Percentiles rank a stretch among this genome's conserved stretches.
Evolutionary conservation across 2,797 vertebrate genomes (phyloP).

Genomic region (Megaceryle alcyon): DNA sequence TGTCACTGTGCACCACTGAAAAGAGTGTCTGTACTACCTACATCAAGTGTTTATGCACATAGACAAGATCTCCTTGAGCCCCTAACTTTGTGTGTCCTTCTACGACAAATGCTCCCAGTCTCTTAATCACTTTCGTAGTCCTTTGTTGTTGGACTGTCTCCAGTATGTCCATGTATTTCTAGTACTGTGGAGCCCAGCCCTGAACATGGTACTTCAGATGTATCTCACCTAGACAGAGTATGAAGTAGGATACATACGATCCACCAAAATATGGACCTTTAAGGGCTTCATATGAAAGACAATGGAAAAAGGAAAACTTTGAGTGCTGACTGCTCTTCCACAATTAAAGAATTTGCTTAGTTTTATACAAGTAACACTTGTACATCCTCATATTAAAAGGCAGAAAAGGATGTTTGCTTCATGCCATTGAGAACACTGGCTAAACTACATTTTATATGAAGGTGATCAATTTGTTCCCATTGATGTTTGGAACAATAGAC

Average conservation of each 20-base stretch:
- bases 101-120: background rate
- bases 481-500: background rate
- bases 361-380: background rate
- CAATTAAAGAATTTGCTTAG: background rate
- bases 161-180: background rate
- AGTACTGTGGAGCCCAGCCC: background rate
- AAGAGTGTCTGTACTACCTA: background rate
- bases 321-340: background rate
- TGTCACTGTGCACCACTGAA: background rate
- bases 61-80: background rate
- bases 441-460: background rate
- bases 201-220: background rate
- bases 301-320: background rate
- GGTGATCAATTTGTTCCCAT: background rate
- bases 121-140: background rate
- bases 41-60: background rate
- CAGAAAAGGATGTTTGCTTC: background rate
- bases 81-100: background rate
- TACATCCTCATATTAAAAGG: background rate
- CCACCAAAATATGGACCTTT: background rate
- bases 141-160: background rate
- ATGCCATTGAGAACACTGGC: background rate
- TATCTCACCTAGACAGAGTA: background rate
- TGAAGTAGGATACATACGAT: background rate
- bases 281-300: background rate